These are phyloP conservation scores for Hypotaenidia okinawae DNA, from an alignment of 2,797 vertebrate genomes.

Conservation along the genomic window DNA sequence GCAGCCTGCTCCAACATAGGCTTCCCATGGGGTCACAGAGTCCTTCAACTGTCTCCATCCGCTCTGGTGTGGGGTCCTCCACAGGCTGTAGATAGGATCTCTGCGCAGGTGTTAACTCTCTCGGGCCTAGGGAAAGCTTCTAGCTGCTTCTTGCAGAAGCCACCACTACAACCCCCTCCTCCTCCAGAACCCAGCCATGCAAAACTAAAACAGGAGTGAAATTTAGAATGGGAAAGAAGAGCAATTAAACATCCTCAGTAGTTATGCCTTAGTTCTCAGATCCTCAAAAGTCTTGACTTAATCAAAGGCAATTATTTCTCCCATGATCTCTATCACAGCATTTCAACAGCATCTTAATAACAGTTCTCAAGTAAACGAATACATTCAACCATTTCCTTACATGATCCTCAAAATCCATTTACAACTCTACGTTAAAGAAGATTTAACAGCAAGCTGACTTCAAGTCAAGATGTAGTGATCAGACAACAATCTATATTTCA, in stretches of 20 bases:
- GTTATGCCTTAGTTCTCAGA: background rate
- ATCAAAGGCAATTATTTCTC: background rate
- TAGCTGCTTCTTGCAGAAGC: no score
- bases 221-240: background rate
- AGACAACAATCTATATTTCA: constrained; percentile 1
- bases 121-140: no score
- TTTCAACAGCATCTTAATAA: background rate
- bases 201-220: background rate
- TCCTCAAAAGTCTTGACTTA: background rate
- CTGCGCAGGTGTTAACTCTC: no score
- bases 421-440: background rate
- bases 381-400: background rate
- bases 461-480: constrained; percentile 1
- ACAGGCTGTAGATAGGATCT: no score
- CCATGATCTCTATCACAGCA: background rate
- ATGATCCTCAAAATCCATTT: background rate
- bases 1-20: no score
- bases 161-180: no score
- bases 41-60: no score
- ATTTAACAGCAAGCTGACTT: background rate
- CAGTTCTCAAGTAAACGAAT: background rate
- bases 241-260: background rate
- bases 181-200: no score
- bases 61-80: no score
- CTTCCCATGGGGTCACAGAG: no score